phyloP scores from a whole-genome alignment of 2,797 vertebrate genomes.

The Lepus townsendii region DNA sequence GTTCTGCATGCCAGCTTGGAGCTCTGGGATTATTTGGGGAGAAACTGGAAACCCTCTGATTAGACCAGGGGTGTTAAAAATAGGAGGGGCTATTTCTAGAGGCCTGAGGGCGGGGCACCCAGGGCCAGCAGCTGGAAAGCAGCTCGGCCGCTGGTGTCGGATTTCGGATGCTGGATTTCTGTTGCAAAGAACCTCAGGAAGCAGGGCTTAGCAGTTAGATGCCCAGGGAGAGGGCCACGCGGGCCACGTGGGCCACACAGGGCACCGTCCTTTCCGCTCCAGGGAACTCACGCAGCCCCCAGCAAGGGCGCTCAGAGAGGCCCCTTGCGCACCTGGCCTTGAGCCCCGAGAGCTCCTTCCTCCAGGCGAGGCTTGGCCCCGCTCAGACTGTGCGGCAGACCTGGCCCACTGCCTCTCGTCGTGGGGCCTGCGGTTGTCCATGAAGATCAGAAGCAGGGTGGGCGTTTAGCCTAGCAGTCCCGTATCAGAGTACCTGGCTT shows the following conservation, averaged over 20 bases:
- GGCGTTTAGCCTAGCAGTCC: no score
- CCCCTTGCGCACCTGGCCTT: fast-evolving
- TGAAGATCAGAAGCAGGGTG: background rate
- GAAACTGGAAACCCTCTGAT: conserved; percentile 66
- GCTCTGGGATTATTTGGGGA: background rate
- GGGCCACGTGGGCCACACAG: no score
- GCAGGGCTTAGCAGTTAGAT: background rate
- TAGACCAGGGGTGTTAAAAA: conserved; percentile 75
- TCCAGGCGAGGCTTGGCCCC: background rate
- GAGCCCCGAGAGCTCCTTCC: background rate
- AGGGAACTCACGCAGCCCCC: background rate
- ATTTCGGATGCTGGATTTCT: background rate
- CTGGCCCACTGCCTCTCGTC: fast-evolving
- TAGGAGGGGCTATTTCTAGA: conserved; percentile 73
- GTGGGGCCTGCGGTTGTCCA: background rate
- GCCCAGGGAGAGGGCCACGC: fast-evolving
- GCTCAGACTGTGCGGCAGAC: background rate
- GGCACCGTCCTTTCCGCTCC: background rate
- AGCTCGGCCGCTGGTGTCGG: background rate
- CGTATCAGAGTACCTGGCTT: no score
- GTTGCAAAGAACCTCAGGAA: background rate
- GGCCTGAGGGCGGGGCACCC: fast-evolving
- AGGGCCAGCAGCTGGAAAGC: background rate
- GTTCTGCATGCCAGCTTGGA: background rate
- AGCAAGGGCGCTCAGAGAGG: background rate